Base-by-base conservation (phyloP, 2,888 invertebrate species). In the Notodonta dromedarius region DNA sequence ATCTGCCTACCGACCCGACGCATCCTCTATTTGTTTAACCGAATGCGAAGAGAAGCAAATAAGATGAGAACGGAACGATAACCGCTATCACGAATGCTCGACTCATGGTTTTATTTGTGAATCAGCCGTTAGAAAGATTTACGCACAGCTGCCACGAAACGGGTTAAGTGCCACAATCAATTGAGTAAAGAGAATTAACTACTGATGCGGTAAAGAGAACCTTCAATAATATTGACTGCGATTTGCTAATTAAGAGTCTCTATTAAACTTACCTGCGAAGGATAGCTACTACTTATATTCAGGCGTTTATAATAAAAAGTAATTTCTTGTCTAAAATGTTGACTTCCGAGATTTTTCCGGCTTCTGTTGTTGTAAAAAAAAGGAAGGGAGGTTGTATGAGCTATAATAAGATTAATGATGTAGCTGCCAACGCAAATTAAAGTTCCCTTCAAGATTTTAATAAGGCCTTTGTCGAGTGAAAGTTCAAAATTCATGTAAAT, bases 21-120 rank as follows among this genome's bases (percentile, higher is more conserved):
- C 81, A 83, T 77, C 86, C 82, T 83, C 87, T 91, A 91, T 90
- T 91, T 90, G 90, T 90, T 91, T 87, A 86, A 89, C 81, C 78
- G 80, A 89, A 87, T 81, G 82, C 82, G 85, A 86, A 78, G 78
- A 79, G 84, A 84, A 81, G 77, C 62, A 59, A 73, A 69, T 80
- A 81, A 87, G 85, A 89, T 87, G 85, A 79, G 80, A 82, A 78
- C 76, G 71, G 70, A 65, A 75, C 83, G 88, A 89, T 90, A 88
- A 86, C 83, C 68, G 78, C 80, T 87, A 88, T 88, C 85, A 84
- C 77, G 80, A 84, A 84, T 84, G 71, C 79, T 83, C 77, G 76
- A 77, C 70, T 83, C 74, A 76, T 80, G 74, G 80, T 88, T 89
- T 89, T 88, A 83, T 88, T 90, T 86, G 80, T 80, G 79, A 79